These are phyloP conservation scores for Calephelis nemesis DNA, from an alignment of 1,140 invertebrate genomes.

Conservation along the genomic window DNA sequence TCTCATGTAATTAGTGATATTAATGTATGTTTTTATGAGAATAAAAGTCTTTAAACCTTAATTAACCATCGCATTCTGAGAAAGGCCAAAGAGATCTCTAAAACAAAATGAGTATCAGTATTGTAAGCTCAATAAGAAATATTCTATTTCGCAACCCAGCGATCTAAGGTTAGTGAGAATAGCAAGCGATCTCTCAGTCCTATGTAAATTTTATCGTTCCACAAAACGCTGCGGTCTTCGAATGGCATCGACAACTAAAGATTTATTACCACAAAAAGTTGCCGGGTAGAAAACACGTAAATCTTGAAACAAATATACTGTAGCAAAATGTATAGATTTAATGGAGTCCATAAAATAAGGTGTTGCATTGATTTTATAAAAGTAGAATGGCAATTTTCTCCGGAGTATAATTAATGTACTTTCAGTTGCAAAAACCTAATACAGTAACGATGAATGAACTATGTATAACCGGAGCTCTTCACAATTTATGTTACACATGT, in stretches of 20 bases:
- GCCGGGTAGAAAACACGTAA: slow-evolving; percentile 16
- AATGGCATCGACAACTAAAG: slow-evolving; percentile 23
- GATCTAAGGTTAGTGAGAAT: slow-evolving; percentile 43
- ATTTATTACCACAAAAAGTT: slow-evolving; percentile 29
- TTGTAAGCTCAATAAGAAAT: slow-evolving; percentile 2
- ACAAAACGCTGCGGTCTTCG: slow-evolving; percentile 30
- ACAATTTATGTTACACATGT: not conserved
- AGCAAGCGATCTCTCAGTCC: slow-evolving; percentile 31
- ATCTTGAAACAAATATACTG: not conserved
- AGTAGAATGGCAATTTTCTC: too few species aligned
- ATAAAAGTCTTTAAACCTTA: too few species aligned
- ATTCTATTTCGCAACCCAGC: slow-evolving; percentile 17
- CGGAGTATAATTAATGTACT: too few species aligned
- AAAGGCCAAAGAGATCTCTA: not conserved
- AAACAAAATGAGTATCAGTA: not conserved
- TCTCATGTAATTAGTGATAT: too few species aligned
- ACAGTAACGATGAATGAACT: too few species aligned
- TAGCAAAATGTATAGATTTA: not conserved
- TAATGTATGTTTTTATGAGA: too few species aligned
- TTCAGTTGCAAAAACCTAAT: too few species aligned
- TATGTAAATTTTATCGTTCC: slow-evolving; percentile 53
- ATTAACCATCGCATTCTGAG: not conserved
- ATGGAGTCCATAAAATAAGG: not conserved
- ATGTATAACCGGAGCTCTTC: not conserved
- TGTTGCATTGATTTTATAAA: not conserved